Base-by-base conservation (phyloP, 2,888 invertebrate species). In the Pristionchus exspectatus region DNA sequence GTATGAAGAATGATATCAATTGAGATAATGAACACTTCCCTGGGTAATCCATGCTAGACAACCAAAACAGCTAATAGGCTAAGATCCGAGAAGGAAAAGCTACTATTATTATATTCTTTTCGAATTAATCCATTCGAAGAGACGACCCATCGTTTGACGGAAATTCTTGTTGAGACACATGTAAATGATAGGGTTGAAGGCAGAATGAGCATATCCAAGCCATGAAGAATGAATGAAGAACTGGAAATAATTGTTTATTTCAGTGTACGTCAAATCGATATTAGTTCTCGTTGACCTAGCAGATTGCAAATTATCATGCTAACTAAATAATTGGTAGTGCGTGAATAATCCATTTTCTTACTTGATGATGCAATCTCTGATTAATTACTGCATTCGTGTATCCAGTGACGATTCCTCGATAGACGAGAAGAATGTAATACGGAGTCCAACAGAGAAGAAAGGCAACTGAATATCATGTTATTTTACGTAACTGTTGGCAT, bases 391-490 rank as follows among this genome's bases (percentile, higher is more conserved):
- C 30, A 30, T 50, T 44, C 4, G 69, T 66, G 44, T 66, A 88
- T 38, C 93, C 93, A 85, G 90, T 91, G 21, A 92, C 81, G 27
- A 93, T 91, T 16, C 93, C 93, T 21, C 93, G 93, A 83, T 92
- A 89, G 21, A 93, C 92, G 21, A 91, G 90, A 27, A 91, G 88
- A 84, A 92, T 91, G 91, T 93, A 93, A 89, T 92, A 93, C 7
- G 93, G 93, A 66, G 93, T 92, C 93, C 93, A 93, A 91, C 93
- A 93, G 81, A 93, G 92, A 5, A 93, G 90, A 83, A 93, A 93
- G 7, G 92, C 93, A 24, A 92, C 93, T 93, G 91, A 90, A 92
- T 21, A 38, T 33, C 5, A n/a, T 83, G 2, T 66, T 21, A 27
- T 66, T 27, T 66, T 66, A 66, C n/a, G 1, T 21, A 66, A 27